Evolutionary conservation across 2,797 vertebrate species (phyloP).

Genomic region (Acipenser ruthenus): DNA sequence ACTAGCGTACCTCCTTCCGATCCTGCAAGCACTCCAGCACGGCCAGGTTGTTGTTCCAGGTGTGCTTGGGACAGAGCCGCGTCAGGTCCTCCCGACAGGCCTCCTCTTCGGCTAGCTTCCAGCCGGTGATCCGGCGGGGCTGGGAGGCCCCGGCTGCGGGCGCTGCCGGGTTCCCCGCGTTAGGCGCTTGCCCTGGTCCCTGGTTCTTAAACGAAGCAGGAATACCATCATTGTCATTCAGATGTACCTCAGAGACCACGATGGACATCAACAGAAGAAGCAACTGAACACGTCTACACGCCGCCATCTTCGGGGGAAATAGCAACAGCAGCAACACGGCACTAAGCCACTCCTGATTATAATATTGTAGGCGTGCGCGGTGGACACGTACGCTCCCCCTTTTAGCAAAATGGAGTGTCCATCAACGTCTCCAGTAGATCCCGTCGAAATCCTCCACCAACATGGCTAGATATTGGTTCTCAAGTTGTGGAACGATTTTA

Average conservation of each 20-base stretch:
- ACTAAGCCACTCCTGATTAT: slow-evolving; percentile 32
- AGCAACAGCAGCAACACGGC: slow-evolving; percentile 16
- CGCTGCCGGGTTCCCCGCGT: slow-evolving; percentile 38
- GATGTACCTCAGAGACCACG: slow-evolving; percentile 36
- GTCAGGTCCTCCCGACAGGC: slow-evolving; percentile 83
- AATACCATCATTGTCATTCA: slow-evolving; percentile 23
- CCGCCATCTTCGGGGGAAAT: slow-evolving; percentile 79
- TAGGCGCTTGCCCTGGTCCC: slow-evolving; percentile 31
- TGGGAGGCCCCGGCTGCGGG: slow-evolving; percentile 48
- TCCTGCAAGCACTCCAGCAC: slow-evolving; percentile 93
- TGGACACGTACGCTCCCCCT: neutral
- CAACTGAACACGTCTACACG: slow-evolving; percentile 74
- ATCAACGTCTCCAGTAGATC: too few relatives aligned
- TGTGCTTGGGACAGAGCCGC: slow-evolving; percentile 85
- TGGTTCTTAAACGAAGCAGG: slow-evolving; percentile 13
- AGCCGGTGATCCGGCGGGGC: slow-evolving; percentile 57
- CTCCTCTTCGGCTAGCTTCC: slow-evolving; percentile 88
- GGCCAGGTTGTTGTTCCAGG: slow-evolving; percentile 93
- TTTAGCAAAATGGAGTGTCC: too few relatives aligned
- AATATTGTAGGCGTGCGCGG: slow-evolving; percentile 17
- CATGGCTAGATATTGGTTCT: too few relatives aligned
- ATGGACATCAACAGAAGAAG: slow-evolving; percentile 55
- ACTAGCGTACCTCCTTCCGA: slow-evolving; percentile 73
- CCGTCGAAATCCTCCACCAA: too few relatives aligned
- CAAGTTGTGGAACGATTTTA: too few relatives aligned